Conservation (phyloP, 2,888 invertebrate genomes). For the Argyra leucocephala region DNA sequence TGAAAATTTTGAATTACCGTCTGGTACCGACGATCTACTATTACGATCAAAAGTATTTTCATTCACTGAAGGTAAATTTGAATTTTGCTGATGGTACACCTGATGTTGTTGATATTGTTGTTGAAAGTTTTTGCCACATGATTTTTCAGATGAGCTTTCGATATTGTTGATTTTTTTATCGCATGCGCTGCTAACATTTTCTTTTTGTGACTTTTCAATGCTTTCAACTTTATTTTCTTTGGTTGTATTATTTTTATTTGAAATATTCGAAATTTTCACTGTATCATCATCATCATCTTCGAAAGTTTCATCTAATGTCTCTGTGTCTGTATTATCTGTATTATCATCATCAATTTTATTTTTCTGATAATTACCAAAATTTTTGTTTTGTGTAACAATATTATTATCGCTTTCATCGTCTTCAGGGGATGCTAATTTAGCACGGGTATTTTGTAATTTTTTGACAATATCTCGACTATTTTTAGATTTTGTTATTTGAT, state of each 20-base stretch:
- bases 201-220: neutral
- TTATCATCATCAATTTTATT: slow-evolving; percentile 8
- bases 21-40: slow-evolving; percentile 26
- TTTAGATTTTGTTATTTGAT: slow-evolving; percentile 42
- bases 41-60: slow-evolving; percentile 16
- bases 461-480: slow-evolving; percentile 32
- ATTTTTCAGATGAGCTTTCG: neutral
- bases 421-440: slow-evolving; percentile 10
- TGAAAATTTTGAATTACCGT: slow-evolving; percentile 18
- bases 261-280: slow-evolving; percentile 22
- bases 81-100: neutral
- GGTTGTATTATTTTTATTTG: slow-evolving; percentile 21
- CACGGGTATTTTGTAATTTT: slow-evolving; percentile 7
- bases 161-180: neutral
- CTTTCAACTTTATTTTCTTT: neutral
- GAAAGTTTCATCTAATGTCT: slow-evolving; percentile 10
- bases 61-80: slow-evolving; percentile 10
- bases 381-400: slow-evolving; percentile 10
- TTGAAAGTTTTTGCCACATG: neutral
- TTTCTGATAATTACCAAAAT: no score
- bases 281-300: slow-evolving; percentile 18
- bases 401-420: slow-evolving; percentile 13
- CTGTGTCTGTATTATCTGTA: slow-evolving; percentile 1
- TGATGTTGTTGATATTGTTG: slow-evolving; percentile 14
- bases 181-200: neutral